Evolutionary conservation across 2,888 invertebrate species (phyloP), one percentile per base, ranked within the genome.

Genomic region (Scaptomyza cyrtandrae): DNA sequence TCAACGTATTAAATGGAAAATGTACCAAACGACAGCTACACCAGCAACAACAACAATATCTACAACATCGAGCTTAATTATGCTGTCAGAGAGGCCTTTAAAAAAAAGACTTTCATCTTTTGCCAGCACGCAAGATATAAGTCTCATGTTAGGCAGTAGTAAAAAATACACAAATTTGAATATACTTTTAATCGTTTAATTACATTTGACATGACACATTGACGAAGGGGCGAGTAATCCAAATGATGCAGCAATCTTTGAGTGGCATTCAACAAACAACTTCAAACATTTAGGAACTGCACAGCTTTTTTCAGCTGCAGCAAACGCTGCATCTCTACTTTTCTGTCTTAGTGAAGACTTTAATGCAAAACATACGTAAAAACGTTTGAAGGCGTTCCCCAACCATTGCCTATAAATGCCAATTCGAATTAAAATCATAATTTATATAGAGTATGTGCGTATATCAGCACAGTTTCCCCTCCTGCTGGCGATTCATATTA

Each of bases 201-300:
- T 87, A 85, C 86, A 79, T 72, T 77, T 75, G 86, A 86, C 86
- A 89, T 79, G 89, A 87, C 89, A 89, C 75, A 67, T 71, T 85
- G 79, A 82, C 74, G 74, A 71, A 81, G 84, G 78, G 88, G 75
- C 85, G 59, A 73, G 63, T 56, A 66, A 62, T 50, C 50, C 49
- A 64, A 61, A 46, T 59, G 49, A 57, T 78, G 70, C 49, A 56
- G 53, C 59, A 62, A 71, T 71, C 71, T 60, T 84, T 78, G 78
- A 85, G 82, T 79, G 81, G 76, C 76, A 84, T 84, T 84, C 76
- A 75, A 61, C 63, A 59, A 54, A 52, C 54, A 64, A 27, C 48
- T 35, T 35, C 31, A 56, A 53, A 43, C 54, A 60, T 57, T 35
- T 44, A 11, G 31, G 19, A 52, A 56, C 66, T 37, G 52, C 49